Base-by-base conservation (phyloP, 2,888 invertebrate species). In the Epistrophella euchroma region DNA sequence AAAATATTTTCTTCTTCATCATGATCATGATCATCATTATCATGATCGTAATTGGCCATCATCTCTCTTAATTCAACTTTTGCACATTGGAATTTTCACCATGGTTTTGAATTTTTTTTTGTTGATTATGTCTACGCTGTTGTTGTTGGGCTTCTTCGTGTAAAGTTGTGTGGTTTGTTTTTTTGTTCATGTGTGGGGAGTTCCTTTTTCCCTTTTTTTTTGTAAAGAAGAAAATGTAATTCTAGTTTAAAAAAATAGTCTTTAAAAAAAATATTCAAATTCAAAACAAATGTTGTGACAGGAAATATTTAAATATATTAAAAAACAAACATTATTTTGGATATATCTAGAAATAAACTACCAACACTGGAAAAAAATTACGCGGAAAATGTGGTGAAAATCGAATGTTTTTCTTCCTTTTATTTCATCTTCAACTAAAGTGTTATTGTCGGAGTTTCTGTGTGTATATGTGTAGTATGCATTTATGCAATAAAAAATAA, bases 11-110 rank as follows among this genome's bases (percentile, higher is more conserved):
- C 64, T 58, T 82, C 50, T 56, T 73, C 83, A 37, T 40, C 68
- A 40, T 40, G 43, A 75, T 76, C 66, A 68, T 66, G 50, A 71
- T 71, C 47, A 25, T 62, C 75, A 76, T 77, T 60, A 70, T 68
- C 74, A 72, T 72, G 55, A 73, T 86, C 82, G 86, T 77, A 81
- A 86, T 86, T 86, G 74, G 73, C 77, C 77, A 82, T 76, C 81
- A 82, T 86, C 77, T 86, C 81, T 68, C 70, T 82, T 56, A 45
- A 77, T 73, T 77, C 86, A 86, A 86, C 86, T 81, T 86, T 86
- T 86, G 86, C 86, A 81, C 82, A 86, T 86, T 81, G 86, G 86
- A 86, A 86, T 86, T 81, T 86, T 74, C 70, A 86, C 86, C 86
- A 81, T 84, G 47, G 75, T 60, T 72, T 74, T 79, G 52, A 76